These are phyloP conservation scores for Chlorospingus flavigularis DNA, from an alignment of 2,797 vertebrate species.

Conservation along the genomic window DNA sequence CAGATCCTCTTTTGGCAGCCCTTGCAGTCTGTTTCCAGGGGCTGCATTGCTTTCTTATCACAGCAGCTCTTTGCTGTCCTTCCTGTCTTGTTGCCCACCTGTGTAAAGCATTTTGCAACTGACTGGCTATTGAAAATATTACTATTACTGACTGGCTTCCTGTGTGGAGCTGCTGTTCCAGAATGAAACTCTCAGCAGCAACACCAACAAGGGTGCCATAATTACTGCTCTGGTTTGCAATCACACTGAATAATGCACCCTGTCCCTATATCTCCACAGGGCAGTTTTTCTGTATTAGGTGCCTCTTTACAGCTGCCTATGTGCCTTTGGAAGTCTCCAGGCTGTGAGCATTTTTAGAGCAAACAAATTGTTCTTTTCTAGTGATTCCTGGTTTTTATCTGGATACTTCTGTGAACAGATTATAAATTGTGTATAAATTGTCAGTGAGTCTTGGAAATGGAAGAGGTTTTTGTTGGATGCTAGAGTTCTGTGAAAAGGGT, in stretches of 20 bases:
- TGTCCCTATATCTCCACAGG: no score
- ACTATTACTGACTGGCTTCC: background rate
- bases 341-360: background rate
- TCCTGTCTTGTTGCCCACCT: background rate
- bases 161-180: background rate
- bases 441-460: background rate
- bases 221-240: background rate
- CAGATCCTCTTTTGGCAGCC: background rate
- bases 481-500: background rate
- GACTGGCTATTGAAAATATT: background rate
- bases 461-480: background rate
- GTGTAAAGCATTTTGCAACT: background rate
- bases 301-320: background rate
- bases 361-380: background rate
- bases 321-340: background rate
- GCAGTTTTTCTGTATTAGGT: background rate
- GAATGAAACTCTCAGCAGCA: background rate
- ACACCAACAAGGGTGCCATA: rapidly evolving
- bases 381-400: background rate
- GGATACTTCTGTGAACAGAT: background rate
- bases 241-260: background rate
- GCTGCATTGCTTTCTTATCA: rapidly evolving
- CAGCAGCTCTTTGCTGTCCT: rapidly evolving
- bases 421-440: background rate
- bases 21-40: background rate